Conservation (phyloP, 2,113 vertebrate species). For the Podilymbus podiceps region DNA sequence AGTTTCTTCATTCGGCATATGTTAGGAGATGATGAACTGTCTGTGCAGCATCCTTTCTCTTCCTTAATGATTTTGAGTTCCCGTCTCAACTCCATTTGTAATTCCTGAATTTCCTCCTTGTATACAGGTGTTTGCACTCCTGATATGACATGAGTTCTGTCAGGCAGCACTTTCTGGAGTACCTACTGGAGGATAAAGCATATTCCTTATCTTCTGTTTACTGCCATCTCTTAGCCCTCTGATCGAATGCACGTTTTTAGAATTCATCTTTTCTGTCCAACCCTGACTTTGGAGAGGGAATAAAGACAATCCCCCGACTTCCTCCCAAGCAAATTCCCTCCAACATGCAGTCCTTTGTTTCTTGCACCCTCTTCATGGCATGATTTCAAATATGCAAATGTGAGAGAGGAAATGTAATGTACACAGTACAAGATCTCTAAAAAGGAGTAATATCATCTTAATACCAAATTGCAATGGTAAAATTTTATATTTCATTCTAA, state of each 20-base stretch:
- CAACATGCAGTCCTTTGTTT: background rate
- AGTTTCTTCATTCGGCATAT: background rate
- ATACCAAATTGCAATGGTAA: background rate
- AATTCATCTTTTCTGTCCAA: background rate
- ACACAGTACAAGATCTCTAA: background rate
- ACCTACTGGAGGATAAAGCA: background rate
- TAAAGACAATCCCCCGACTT: background rate
- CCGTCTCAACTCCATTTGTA: background rate
- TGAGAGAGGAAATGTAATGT: background rate
- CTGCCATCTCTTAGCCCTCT: background rate
- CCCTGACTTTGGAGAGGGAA: background rate
- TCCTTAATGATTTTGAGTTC: background rate
- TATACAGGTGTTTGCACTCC: background rate
- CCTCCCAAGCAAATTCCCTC: background rate
- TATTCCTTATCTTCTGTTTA: background rate
- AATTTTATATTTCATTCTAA: background rate
- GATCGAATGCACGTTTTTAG: background rate
- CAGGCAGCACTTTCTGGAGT: background rate
- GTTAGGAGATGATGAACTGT: background rate
- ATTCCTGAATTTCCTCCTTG: background rate
- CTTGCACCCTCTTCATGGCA: background rate
- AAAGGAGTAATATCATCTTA: background rate
- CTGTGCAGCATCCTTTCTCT: background rate
- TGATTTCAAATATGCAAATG: background rate
- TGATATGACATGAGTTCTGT: background rate